Base-by-base conservation (phyloP, 2,888 invertebrate genomes). In the Gerris lacustris region DNA sequence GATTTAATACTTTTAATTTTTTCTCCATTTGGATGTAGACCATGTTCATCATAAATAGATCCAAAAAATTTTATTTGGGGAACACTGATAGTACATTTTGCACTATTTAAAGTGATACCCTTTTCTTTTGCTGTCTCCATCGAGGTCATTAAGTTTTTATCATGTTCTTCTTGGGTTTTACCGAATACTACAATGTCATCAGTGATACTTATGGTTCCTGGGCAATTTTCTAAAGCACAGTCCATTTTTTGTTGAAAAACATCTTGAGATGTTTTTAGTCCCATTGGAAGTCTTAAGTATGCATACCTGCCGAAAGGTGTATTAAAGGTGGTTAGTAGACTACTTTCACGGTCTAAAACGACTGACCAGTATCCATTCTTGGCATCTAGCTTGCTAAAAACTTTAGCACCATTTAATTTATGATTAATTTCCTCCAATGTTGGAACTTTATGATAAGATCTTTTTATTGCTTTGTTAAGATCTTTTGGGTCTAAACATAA, bases 381-480 rank as follows among this genome's bases (percentile, higher is more conserved):
- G 9, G 55, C 55, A 15, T 55, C 55, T 55, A 55, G 15, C 55
- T 55, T 55, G 5, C 55, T 55, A 55, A 55, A 55, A 55, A 11
- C 9, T 55, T 55, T 55, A 2, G 55, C 55, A 11, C 55, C 55
- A 2, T 55, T 55, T 15, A 55, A 11, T 15, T 55, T 55, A 5
- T 55, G 15, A 11, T 9, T 55, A 11, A 55, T 55, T 55, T 55
- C 55, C 5, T 55, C 55, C 55, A 55, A 55, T 15, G 55, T 55
- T 55, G 55, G 55, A 9, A 55, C 55, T 15, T 55, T 55, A 55
- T 55, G 15, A 55, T 55, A 55, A 15, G 9, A 11, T 55, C 55
- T 55, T 55, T 55, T 55, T 55, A 55, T 55, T 55, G 55, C 55
- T 55, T 55, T 55, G 15, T 55, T 55, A 55, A 55, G 55, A 15